Conservation (phyloP, 2,797 vertebrate species). For the Liparis tanakae region DNA sequence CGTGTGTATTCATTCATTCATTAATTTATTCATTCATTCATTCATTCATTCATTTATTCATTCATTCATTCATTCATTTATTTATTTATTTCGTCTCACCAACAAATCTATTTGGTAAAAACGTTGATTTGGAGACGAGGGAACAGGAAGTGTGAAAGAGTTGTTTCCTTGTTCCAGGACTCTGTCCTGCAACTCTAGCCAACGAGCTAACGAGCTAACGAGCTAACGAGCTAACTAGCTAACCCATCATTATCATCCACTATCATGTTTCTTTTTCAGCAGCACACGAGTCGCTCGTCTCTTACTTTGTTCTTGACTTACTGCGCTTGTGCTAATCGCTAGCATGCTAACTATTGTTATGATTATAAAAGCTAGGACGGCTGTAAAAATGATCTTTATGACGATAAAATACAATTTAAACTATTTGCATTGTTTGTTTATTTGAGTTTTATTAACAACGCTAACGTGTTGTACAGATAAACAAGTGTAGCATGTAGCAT, state of each 20-base stretch:
- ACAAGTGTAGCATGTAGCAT: conserved; percentile 20
- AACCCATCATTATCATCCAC: too few species aligned
- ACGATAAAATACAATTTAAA: background rate
- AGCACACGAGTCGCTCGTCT: background rate
- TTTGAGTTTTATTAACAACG: background rate
- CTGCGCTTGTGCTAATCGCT: background rate
- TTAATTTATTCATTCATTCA: too few species aligned
- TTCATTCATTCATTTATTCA: too few species aligned
- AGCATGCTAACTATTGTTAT: background rate
- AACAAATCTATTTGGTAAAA: background rate
- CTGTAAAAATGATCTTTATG: background rate
- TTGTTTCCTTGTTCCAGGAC: background rate
- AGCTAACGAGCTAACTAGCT: too few species aligned
- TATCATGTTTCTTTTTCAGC: background rate
- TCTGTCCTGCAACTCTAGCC: background rate
- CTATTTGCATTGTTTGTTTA: background rate
- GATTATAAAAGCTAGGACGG: background rate
- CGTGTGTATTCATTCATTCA: background rate
- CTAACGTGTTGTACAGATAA: conserved; percentile 14
- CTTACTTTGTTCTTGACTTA: background rate
- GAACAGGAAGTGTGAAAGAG: background rate
- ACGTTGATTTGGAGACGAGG: background rate
- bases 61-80: too few species aligned
- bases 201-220: too few species aligned
- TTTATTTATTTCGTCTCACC: background rate